Conservation (phyloP, 64 coral and sea anemone genomes). For the Actinia tenebrosa region DNA sequence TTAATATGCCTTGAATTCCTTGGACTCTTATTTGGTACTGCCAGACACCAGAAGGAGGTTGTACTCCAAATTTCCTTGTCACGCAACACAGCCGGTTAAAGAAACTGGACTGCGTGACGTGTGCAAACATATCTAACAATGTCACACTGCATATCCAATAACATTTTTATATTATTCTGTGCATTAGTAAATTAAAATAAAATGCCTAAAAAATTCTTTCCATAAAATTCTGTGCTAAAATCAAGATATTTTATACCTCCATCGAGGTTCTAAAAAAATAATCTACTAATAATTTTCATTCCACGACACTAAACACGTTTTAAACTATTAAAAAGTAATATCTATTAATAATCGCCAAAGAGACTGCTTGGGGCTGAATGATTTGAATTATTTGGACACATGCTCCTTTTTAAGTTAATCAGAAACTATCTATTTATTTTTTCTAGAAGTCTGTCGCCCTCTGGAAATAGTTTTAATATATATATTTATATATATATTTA, state of each 20-base stretch:
- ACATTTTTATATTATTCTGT: not conserved
- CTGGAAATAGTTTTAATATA: not conserved
- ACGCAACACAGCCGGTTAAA: too few relatives aligned
- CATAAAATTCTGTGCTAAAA: not conserved
- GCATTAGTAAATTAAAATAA: not conserved
- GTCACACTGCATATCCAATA: not conserved
- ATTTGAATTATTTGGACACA: not conserved
- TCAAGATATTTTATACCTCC: not conserved
- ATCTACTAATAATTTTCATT: conserved; percentile 2
- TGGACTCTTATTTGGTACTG: too few relatives aligned
- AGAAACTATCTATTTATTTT: too few relatives aligned
- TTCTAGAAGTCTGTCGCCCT: not conserved
- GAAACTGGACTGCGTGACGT: too few relatives aligned
- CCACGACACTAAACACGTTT: not conserved
- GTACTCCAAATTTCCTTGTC: too few relatives aligned
- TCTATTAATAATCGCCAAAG: not conserved
- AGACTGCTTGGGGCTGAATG: not conserved
- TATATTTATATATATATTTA: not conserved
- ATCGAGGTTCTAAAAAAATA: conserved; percentile 8
- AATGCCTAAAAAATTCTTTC: not conserved
- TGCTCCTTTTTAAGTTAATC: not conserved
- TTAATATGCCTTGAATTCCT: too few relatives aligned
- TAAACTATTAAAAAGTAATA: not conserved
- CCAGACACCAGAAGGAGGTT: too few relatives aligned
- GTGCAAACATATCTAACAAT: not conserved